Evolutionary conservation across 2,113 vertebrate species (phyloP), one percentile per base, ranked within the genome.

Genomic region (Sturnus vulgaris): DNA sequence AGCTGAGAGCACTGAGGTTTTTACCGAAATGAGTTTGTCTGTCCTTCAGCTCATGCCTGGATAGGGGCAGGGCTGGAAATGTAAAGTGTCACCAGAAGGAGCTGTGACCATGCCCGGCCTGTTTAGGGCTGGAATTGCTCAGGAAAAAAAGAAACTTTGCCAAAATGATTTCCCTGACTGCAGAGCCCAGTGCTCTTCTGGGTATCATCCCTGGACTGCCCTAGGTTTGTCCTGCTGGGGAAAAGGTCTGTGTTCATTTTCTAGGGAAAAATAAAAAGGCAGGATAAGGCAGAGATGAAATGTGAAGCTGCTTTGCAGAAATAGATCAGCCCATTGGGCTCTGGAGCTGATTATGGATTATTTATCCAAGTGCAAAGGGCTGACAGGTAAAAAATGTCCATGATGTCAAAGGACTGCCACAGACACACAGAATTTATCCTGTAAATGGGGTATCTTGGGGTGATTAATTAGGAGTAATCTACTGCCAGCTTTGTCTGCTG

Each of bases 1-100:
- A 46, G 64, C 90, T 96, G 86, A 59, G 86, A 89, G 75, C 82
- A 72, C 22, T 13, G 72, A 93, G 78, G 52, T 90, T 93, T 81
- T 91, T 73, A 80, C 59, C 90, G 52, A 56, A 61, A 72, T 8
- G 16, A 35, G 23, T 94, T 84, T 88, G 59, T 37, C 50, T 53
- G 66, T 82, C 69, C 53, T 84, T 40, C 44, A 71, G 80, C 47
- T 93, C 40, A 3, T 1, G 1, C 17, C 15, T 2, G 40, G 66
- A 44, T 7, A 49, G 22, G 55, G 57, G 46, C 57, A 86, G 63
- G 40, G 73, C 28, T 68, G 65, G 30, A 72, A 30, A n/a, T 30
- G 21, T 25, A 42, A 82, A 88, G 47, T 15, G 5, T 31, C 16
- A 21, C 27, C 28, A 42, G 35, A 59, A 56, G 46, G 40, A 55